Conservation (phyloP, 2,113 vertebrate genomes). For the Alethe castanea region DNA sequence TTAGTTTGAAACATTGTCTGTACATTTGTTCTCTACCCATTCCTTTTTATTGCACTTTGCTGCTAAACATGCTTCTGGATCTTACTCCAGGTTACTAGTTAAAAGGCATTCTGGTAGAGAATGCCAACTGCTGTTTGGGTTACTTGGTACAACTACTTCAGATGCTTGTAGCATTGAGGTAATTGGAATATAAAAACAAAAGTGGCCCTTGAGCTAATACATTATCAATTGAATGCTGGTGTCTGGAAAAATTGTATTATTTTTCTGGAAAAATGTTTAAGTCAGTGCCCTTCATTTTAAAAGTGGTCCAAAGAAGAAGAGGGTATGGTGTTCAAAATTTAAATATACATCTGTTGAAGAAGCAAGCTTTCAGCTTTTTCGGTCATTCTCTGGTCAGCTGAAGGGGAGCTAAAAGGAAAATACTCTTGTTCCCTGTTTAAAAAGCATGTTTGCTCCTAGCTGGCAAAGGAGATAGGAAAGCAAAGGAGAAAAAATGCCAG, state of each 20-base stretch:
- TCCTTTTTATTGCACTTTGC: neutral
- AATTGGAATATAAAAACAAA: neutral
- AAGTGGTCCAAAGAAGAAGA: neutral
- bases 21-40: neutral
- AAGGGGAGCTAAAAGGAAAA: neutral
- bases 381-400: neutral
- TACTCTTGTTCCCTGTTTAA: neutral
- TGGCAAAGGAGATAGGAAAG: neutral
- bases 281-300: neutral
- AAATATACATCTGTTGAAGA: neutral
- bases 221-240: neutral
- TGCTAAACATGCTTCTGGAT: neutral
- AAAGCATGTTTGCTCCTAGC: neutral
- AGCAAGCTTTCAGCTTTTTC: neutral
- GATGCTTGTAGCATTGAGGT: neutral
- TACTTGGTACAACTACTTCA: neutral
- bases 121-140: neutral
- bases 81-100: neutral
- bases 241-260: neutral
- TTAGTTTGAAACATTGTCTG: neutral
- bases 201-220: neutral
- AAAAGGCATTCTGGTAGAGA: neutral
- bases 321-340: neutral
- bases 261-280: neutral
- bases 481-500: fast-evolving